These are phyloP conservation scores for Goniozus legneri DNA, from an alignment of 1,140 invertebrate species.

Conservation along the genomic window DNA sequence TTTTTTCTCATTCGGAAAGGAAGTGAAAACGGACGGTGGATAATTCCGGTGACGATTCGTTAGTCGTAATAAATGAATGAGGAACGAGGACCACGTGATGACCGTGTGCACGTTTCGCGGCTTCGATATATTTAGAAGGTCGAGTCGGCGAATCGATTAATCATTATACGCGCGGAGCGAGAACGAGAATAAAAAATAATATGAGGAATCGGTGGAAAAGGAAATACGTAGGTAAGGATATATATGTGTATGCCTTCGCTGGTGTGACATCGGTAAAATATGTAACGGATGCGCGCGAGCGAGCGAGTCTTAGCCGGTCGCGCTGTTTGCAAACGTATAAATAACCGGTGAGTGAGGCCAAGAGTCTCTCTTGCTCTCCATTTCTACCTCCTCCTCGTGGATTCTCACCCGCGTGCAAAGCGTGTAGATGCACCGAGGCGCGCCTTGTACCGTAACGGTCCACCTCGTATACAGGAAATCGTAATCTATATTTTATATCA, in stretches of 20 bases:
- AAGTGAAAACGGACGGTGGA: too few relatives aligned
- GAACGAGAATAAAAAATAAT: too few relatives aligned
- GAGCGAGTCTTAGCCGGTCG: neutral
- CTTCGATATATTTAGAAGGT: constrained; percentile 23
- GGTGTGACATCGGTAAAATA: constrained; percentile 22
- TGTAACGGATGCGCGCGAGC: constrained; percentile 13
- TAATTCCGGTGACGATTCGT: too few relatives aligned
- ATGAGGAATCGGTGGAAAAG: too few relatives aligned
- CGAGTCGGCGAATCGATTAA: constrained; percentile 28
- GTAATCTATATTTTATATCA: constrained; percentile 24
- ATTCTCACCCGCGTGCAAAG: neutral
- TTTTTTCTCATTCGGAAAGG: too few relatives aligned
- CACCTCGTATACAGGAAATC: constrained; percentile 14
- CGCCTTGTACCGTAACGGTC: constrained; percentile 4
- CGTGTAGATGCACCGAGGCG: neutral
- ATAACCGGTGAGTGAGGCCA: constrained; percentile 23
- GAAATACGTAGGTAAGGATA: too few relatives aligned
- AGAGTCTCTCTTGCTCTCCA: too few relatives aligned
- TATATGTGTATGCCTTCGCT: too few relatives aligned
- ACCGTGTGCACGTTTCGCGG: too few relatives aligned
- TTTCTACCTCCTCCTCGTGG: too few relatives aligned
- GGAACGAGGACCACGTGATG: too few relatives aligned
- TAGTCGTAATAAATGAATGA: constrained; percentile 5
- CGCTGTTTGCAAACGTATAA: constrained; percentile 28
- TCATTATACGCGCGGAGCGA: constrained; percentile 33